Evolutionary conservation across 2,113 vertebrate species (phyloP), one percentile per base, ranked within the genome.

Genomic region (Potamarius usumacintae): DNA sequence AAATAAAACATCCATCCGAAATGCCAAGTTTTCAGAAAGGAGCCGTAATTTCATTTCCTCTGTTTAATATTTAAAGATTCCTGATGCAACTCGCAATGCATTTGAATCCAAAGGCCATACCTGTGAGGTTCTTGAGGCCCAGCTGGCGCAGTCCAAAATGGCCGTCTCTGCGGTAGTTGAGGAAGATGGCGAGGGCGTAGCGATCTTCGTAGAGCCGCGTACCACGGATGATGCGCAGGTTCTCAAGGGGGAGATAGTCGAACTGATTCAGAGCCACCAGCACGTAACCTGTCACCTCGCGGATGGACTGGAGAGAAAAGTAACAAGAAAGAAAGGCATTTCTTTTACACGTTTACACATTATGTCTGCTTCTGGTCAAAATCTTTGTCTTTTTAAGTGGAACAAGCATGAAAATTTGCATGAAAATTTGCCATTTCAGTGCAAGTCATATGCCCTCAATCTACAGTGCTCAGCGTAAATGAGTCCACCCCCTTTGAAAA

Each of bases 241-340:
- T 99, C 94, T 99, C 98, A 95, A 99, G 71, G 0, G 98, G 98
- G 90, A 99, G 95, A 92, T 99, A 98, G 53, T 98, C 98, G 90
- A 99, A 99, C 93, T 99, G 98, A 94, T 99, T 99, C 69, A 99
- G 91, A n/a, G 98, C 98, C 93, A 99, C 98, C 91, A 99, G 91
- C 89, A 99, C 97, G 0, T 99, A 99, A 88, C 98, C 98, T 0
- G 98, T 99, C 93, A 99, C 98, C 93, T 99, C 98, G 84, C 98
- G 95, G 89, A 99, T 98, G 7, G 98, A 99, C 98, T 99, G 96
- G 48, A 94, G 85, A 91, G 42, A 77, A 25, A 82, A 83, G 20
- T 5, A 27, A 10, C 60, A 62, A 83, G 17, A 17, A 65, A 22
- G 62, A 67, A 72, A n/a, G 1, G 17, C 50, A 34, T 55, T 62